Evolutionary conservation across 2,797 vertebrate species (phyloP), one percentile per base, ranked within the genome.

Genomic region (Iguana delicatissima): DNA sequence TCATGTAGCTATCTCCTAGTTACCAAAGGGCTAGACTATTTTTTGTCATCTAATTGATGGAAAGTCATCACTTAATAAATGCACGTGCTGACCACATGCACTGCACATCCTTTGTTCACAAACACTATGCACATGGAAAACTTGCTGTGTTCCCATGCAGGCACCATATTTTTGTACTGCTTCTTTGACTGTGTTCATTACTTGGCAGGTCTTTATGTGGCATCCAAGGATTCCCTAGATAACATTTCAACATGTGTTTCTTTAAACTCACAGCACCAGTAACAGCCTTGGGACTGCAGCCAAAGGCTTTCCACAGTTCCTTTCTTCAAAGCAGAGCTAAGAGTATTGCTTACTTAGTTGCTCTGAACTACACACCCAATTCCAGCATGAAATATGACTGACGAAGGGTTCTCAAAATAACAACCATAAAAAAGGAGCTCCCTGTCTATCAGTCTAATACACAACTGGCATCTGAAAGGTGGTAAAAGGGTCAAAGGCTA

Each of bases 201-300:
- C 18, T 0, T 7, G 79, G 86, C 0, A 0, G 1, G n/a, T 73
- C 38, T 93, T 84, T 89, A 79, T 0, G 1, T 1, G 80, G 90
- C 3, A 62, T 85, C 85, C 8, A 3, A 81, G 1, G 87, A 87
- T 90, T 92, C 64, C 80, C 74, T 50, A 84, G 52, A 89, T 87
- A 81, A 86, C 13, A 46, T 80, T 83, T 57, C 77, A 77, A 69
- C 59, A 87, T 91, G 86, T 64, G 26, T 64, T 82, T 86, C 32
- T 92, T 86, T 57, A 86, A 64, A 83, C 50, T 42, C 88, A 80
- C 38, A 42, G 38, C 76, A 59, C 85, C 29, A 84, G 20, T 87
- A 73, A 91, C 85, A 69, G 89, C 90, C 77, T 76, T 89, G 87
- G 94, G 93, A 42, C 0, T 0, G 12, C 90, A 82, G 32, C 38